These are phyloP conservation scores for Drosophila sulfurigaster DNA, from an alignment of 1,140 invertebrate species.

Conservation along the genomic window DNA sequence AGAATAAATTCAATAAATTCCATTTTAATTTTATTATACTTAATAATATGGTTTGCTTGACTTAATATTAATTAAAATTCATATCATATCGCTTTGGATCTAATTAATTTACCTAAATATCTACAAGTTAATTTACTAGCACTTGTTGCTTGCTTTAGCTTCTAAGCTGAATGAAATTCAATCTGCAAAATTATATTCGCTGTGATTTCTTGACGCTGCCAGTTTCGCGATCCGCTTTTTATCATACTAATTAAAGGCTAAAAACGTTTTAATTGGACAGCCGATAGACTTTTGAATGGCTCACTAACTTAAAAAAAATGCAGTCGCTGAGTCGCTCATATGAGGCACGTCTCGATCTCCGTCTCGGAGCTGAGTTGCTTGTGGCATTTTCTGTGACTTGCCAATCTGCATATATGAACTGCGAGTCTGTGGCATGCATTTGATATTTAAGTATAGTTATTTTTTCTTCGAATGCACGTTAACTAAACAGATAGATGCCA, in stretches of 20 bases:
- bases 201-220: constrained; percentile 19
- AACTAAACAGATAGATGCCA: constrained; percentile 75
- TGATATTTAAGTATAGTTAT: constrained; percentile 58
- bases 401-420: constrained; percentile 73
- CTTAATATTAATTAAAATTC: background rate
- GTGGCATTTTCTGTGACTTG: constrained; percentile 66
- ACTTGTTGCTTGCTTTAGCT: background rate
- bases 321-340: constrained; percentile 35
- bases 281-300: constrained; percentile 75
- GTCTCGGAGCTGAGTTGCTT: constrained; percentile 27
- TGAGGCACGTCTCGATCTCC: constrained; percentile 32
- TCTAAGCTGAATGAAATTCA: background rate
- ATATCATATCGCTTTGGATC: background rate
- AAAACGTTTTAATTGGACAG: constrained; percentile 81
- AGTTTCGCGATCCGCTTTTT: constrained; percentile 47
- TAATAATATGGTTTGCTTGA: too few species aligned
- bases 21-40: too few species aligned
- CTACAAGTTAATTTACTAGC: background rate
- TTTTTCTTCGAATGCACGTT: constrained; percentile 5
- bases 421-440: constrained; percentile 59
- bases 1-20: too few species aligned
- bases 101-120: background rate
- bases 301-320: constrained; percentile 23
- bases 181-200: constrained; percentile 8
- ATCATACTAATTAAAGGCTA: constrained; percentile 77